These are phyloP conservation scores for Arizona elegans DNA, from an alignment of 2,113 vertebrate species.

Conservation along the genomic window DNA sequence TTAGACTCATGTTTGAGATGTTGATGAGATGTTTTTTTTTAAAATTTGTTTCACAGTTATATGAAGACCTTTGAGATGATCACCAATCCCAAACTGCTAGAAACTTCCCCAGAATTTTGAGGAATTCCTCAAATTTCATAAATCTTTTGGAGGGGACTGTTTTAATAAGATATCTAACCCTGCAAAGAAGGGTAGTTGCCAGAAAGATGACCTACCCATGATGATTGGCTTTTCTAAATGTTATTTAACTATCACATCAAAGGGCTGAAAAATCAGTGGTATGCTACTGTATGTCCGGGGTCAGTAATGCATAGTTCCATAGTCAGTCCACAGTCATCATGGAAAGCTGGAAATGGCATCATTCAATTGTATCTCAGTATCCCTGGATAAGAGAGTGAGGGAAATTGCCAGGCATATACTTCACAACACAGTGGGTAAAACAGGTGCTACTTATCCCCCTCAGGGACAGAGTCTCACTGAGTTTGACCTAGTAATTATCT, in stretches of 20 bases:
- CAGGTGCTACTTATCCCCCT: not conserved
- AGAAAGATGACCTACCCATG: not conserved
- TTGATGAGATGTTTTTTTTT: not conserved
- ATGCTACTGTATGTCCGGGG: not conserved
- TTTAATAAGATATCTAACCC: not conserved
- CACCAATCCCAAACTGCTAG: not conserved
- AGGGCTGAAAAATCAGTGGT: not conserved
- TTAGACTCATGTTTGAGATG: not conserved
- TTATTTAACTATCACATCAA: not conserved
- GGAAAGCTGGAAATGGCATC: not conserved
- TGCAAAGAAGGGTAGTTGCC: not conserved
- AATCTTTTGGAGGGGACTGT: not conserved
- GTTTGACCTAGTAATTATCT: not conserved
- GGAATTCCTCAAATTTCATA: not conserved
- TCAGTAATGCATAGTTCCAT: not conserved
- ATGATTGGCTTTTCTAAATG: not conserved
- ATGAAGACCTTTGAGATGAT: not conserved
- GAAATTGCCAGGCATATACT: not conserved
- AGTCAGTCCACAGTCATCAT: not conserved
- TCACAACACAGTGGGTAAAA: not conserved
- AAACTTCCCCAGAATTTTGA: not conserved
- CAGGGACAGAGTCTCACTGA: not conserved
- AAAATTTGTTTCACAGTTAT: not conserved
- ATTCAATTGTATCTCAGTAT: not conserved
- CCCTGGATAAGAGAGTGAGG: not conserved